Conservation (phyloP, 2,888 invertebrate species). For the Macrosiphum euphorbiae region DNA sequence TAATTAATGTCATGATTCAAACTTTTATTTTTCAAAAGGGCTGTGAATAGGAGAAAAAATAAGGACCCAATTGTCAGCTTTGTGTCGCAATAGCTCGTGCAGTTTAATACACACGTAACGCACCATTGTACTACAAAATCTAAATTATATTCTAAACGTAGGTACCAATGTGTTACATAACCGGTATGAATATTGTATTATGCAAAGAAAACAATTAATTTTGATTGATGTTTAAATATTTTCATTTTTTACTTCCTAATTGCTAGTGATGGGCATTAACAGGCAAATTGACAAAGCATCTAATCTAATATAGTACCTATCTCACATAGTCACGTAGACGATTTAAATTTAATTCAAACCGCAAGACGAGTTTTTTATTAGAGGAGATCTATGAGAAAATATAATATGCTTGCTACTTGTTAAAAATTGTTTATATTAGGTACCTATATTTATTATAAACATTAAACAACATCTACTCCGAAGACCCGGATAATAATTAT, state of each 20-base stretch:
- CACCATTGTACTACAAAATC: neutral
- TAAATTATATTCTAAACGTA: neutral
- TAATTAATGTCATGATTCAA: slow-evolving; percentile 1
- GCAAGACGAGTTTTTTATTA: neutral
- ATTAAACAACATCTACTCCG: neutral
- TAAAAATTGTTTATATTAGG: neutral
- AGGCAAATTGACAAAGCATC: neutral
- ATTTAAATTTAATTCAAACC: neutral
- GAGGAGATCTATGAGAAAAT: neutral
- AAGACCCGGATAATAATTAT: neutral
- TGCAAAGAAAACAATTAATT: neutral
- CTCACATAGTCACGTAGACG: neutral
- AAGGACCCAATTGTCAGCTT: neutral
- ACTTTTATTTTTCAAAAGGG: slow-evolving; percentile 13
- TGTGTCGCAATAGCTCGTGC: slow-evolving; percentile 2
- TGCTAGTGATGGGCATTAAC: neutral
- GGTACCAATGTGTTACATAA: neutral
- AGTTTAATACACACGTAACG: slow-evolving; percentile 3
- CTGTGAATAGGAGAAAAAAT: slow-evolving; percentile 7
- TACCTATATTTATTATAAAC: neutral
- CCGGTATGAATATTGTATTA: neutral
- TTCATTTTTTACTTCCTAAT: neutral
- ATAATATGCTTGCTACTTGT: neutral
- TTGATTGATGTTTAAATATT: neutral
- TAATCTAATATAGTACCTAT: neutral